These are phyloP conservation scores for Psix sp. DNA, from an alignment of 1,140 invertebrate species.

Conservation along the genomic window DNA sequence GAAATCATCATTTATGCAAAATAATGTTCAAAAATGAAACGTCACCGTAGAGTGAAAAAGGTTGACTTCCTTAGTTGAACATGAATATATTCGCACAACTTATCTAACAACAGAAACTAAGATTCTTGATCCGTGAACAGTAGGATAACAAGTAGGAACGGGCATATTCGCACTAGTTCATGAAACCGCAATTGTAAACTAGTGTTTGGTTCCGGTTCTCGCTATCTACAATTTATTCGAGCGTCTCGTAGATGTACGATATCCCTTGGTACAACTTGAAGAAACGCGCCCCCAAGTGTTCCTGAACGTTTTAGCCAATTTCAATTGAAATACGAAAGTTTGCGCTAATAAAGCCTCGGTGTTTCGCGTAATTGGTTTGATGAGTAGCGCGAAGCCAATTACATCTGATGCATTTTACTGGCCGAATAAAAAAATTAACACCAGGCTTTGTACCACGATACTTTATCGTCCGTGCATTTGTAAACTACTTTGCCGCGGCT, in stretches of 20 bases:
- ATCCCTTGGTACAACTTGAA: conserved; percentile 3
- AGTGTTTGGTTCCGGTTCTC: conserved; percentile 53
- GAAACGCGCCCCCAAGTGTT: conserved; percentile 11
- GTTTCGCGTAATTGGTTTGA: conserved; percentile 45
- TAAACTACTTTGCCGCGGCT: conserved; percentile 33
- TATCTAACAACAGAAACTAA: conserved; percentile 54
- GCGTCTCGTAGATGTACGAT: conserved; percentile 41
- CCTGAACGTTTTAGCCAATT: conserved; percentile 8
- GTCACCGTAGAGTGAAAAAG: no score
- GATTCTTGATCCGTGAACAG: conserved; percentile 63
- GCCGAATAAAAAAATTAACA: conserved; percentile 32
- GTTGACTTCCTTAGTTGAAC: no score
- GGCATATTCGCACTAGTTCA: conserved; percentile 42
- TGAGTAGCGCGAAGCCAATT: conserved; percentile 1
- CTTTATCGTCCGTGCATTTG: conserved; percentile 27
- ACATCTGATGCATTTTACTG: neutral
- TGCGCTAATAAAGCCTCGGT: conserved; percentile 4
- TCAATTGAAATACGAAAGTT: conserved; percentile 21
- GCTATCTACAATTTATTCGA: conserved; percentile 54
- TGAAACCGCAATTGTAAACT: conserved; percentile 59
- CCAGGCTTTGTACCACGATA: conserved; percentile 12
- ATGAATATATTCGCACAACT: conserved; percentile 51
- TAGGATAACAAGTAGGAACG: conserved; percentile 48
- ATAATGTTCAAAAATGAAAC: no score
- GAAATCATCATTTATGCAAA: no score